Conservation (phyloP, 2,888 invertebrate genomes). For the Ornithoptera priamus region DNA sequence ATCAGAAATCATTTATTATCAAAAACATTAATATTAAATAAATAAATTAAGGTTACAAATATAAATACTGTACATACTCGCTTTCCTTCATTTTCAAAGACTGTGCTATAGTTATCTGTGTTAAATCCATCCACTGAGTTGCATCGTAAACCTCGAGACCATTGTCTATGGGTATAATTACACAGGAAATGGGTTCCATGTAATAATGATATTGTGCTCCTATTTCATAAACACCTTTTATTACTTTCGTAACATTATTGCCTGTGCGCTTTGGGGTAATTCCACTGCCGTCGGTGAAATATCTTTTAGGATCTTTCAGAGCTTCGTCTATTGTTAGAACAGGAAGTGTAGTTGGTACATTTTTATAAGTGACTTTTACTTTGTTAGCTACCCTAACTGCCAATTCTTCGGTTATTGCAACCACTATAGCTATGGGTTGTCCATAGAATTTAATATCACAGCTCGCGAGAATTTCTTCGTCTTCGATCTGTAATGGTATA, state of each 20-base stretch:
- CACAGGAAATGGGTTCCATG: conserved; percentile 84
- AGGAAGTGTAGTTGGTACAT: conserved; percentile 49
- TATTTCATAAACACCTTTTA: conserved; percentile 80
- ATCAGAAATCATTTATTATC: too few relatives aligned
- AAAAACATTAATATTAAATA: too few relatives aligned
- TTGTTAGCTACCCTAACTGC: conserved; percentile 79
- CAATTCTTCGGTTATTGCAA: conserved; percentile 78
- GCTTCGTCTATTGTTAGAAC: conserved; percentile 63
- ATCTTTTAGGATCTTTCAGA: conserved; percentile 65
- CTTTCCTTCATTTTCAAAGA: conserved; percentile 78
- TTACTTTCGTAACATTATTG: conserved; percentile 55
- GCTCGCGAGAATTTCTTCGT: conserved; percentile 78
- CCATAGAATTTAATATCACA: conserved; percentile 81
- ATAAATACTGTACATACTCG: conserved; percentile 61
- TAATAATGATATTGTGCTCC: conserved; percentile 87
- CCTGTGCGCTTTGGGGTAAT: conserved; percentile 58
- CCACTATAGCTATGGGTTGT: conserved; percentile 85
- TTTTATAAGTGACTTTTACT: conserved; percentile 80
- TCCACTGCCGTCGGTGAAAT: conserved; percentile 41
- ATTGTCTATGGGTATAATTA: conserved; percentile 84
- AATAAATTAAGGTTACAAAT: too few relatives aligned
- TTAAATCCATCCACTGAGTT: conserved; percentile 83
- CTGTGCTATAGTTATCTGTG: conserved; percentile 79
- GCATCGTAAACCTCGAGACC: conserved; percentile 83
- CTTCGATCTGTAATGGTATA: conserved; percentile 54